These are phyloP conservation scores for Tolmerus cingulatus DNA, from an alignment of 2,888 invertebrate species.

Conservation along the genomic window DNA sequence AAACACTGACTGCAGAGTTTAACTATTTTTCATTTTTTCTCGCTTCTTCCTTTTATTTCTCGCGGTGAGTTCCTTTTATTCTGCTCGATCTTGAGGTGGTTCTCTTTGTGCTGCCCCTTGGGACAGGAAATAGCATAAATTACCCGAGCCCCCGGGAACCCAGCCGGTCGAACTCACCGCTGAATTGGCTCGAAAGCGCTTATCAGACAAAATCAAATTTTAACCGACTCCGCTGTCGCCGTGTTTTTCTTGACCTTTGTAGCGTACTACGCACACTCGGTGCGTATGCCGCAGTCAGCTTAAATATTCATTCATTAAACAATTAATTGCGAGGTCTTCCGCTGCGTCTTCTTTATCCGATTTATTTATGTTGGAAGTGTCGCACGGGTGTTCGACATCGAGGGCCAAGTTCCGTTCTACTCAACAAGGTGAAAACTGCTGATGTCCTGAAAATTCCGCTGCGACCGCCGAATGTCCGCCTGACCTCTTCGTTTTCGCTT, in stretches of 20 bases:
- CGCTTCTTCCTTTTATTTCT: neutral
- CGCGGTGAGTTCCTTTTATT: neutral
- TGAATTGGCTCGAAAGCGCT: neutral
- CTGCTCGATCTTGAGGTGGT: neutral
- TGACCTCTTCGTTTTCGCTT: neutral
- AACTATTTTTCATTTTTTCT: neutral
- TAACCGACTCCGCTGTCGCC: neutral
- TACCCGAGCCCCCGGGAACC: neutral
- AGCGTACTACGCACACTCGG: neutral
- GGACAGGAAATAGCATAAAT: conserved; percentile 36
- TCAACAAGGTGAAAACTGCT: neutral
- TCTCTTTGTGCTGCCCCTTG: neutral
- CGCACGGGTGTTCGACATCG: conserved; percentile 26
- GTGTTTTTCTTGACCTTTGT: conserved; percentile 28
- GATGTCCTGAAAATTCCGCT: neutral
- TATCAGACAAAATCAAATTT: conserved; percentile 19
- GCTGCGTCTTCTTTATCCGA: neutral
- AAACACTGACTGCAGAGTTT: neutral
- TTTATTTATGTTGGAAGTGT: neutral
- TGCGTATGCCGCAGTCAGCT: conserved; percentile 11
- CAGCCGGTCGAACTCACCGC: neutral
- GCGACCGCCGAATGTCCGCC: neutral
- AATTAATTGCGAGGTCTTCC: neutral
- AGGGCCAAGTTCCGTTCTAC: conserved; percentile 25
- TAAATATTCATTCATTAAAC: conserved; percentile 33